A percentile compares a stretch with the other conserved stretches of the same genome.
phyloP scores from a whole-genome alignment of 2,888 invertebrate genomes.

The Ophion costatus region DNA sequence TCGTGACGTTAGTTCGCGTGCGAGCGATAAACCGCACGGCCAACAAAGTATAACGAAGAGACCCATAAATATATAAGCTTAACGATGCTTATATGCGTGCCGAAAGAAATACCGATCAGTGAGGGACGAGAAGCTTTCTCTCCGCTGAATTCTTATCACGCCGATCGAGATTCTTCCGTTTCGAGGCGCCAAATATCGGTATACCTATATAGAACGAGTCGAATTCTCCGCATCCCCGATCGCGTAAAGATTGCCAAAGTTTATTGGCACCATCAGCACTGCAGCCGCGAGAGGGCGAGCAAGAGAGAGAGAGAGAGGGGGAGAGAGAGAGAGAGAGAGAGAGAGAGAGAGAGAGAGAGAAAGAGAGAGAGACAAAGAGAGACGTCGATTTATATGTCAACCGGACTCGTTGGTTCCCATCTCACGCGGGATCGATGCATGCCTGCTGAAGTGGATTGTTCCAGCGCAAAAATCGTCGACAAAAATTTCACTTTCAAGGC shows the following conservation, averaged over 20 bases:
- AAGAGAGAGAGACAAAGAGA: not conserved
- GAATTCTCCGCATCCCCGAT: constrained; percentile 61
- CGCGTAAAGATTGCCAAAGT: constrained; percentile 65
- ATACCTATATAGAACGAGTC: constrained; percentile 34
- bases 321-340: no score
- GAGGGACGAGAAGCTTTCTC: constrained; percentile 16
- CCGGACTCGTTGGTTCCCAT: constrained; percentile 43
- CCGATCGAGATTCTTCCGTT: constrained; percentile 41
- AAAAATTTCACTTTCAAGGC: constrained; percentile 23
- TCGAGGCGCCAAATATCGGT: constrained; percentile 3
- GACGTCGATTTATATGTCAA: constrained; percentile 60
- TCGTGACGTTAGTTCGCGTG: not conserved
- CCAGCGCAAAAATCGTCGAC: constrained; percentile 8
- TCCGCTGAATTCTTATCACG: constrained; percentile 47
- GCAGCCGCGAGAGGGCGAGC: not conserved
- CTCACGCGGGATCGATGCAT: constrained; percentile 30
- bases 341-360: constrained; percentile 8
- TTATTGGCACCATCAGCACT: constrained; percentile 62
- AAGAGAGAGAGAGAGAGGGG: no score
- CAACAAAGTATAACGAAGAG: constrained; percentile 19
- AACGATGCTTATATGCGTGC: constrained; percentile 6
- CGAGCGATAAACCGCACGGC: constrained; percentile 3
- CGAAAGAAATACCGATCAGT: constrained; percentile 51
- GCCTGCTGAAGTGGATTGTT: constrained; percentile 20
- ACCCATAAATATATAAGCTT: constrained; percentile 13